Percentiles rank a stretch among this genome's conserved stretches.
Conservation (phyloP, 1,140 invertebrate species). For the Coenobita brevimanus region DNA sequence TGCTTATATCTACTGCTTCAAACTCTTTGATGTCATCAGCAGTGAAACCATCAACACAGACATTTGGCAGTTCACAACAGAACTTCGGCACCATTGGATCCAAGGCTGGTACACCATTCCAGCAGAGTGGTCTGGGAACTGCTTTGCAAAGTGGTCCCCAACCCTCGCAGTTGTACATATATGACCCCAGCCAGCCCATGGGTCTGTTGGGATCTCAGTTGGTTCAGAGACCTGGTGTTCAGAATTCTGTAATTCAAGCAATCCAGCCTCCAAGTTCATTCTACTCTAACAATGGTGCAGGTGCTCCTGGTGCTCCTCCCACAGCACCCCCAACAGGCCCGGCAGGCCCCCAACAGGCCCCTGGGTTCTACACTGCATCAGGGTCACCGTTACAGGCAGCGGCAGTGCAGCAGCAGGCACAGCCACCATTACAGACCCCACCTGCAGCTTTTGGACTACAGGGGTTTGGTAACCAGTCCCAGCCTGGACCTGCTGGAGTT, state of each 20-base stretch:
- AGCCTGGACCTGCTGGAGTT: slow-evolving; percentile 75
- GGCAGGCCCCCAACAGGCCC: slow-evolving; percentile 74
- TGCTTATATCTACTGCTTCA: slow-evolving; percentile 89
- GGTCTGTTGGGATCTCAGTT: slow-evolving; percentile 76
- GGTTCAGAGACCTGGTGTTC: slow-evolving; percentile 76
- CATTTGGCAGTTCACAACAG: slow-evolving; percentile 74
- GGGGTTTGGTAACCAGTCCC: slow-evolving; percentile 73
- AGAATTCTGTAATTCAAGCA: slow-evolving; percentile 74
- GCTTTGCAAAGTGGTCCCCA: slow-evolving; percentile 73
- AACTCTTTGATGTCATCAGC: slow-evolving; percentile 92
- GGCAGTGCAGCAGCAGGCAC: slow-evolving; percentile 75
- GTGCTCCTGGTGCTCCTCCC: slow-evolving; percentile 62
- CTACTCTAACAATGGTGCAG: slow-evolving; percentile 73
- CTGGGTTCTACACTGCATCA: slow-evolving; percentile 75
- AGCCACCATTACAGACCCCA: slow-evolving; percentile 73
- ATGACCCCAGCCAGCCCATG: slow-evolving; percentile 73
- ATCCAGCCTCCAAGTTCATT: slow-evolving; percentile 77
- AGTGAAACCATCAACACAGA: slow-evolving; percentile 84
- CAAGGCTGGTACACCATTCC: slow-evolving; percentile 74
- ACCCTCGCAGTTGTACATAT: slow-evolving; percentile 76
- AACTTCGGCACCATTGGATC: slow-evolving; percentile 87
- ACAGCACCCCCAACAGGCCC: slow-evolving; percentile 58
- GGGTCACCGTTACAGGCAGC: slow-evolving; percentile 70
- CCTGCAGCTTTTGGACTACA: slow-evolving; percentile 70
- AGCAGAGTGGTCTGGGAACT: slow-evolving; percentile 70